Evolutionary conservation across 2,797 vertebrate species (phyloP).

Genomic region (Otolemur crassicaudatus): DNA sequence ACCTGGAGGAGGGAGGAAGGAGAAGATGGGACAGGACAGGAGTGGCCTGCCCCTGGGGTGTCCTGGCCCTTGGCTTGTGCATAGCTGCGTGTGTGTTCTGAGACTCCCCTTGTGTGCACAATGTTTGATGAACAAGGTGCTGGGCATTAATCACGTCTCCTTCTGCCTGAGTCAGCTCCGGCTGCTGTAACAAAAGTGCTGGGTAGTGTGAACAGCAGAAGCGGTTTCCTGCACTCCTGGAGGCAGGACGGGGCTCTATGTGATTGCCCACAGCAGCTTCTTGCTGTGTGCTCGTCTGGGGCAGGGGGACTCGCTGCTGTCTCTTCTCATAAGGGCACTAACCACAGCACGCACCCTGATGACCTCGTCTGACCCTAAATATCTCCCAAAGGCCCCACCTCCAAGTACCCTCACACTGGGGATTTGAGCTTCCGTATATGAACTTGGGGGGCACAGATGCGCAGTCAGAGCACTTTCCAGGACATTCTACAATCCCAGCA

Average conservation of each 20-base stretch:
- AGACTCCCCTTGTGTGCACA: background rate
- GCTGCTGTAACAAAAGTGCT: fast-evolving
- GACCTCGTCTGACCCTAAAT: background rate
- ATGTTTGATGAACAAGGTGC: background rate
- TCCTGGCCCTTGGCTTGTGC: no score
- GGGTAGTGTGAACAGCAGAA: background rate
- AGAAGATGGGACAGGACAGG: background rate
- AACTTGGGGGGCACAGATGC: fast-evolving
- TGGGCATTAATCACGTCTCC: fast-evolving
- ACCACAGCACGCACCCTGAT: background rate
- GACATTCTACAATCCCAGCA: fast-evolving
- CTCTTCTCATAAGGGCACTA: background rate
- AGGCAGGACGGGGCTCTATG: no score
- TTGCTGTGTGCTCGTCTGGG: fast-evolving
- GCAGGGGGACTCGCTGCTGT: fast-evolving
- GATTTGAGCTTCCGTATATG: fast-evolving
- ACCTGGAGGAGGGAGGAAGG: background rate
- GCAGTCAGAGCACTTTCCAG: fast-evolving
- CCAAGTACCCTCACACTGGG: fast-evolving
- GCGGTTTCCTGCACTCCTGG: fast-evolving
- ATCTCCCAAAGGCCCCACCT: background rate
- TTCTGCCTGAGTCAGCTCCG: background rate
- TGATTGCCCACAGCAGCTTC: no score
- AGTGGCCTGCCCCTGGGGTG: fast-evolving
- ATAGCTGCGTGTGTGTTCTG: background rate